Conservation (phyloP, 1,140 invertebrate genomes). For the Lordiphosa mommai region DNA sequence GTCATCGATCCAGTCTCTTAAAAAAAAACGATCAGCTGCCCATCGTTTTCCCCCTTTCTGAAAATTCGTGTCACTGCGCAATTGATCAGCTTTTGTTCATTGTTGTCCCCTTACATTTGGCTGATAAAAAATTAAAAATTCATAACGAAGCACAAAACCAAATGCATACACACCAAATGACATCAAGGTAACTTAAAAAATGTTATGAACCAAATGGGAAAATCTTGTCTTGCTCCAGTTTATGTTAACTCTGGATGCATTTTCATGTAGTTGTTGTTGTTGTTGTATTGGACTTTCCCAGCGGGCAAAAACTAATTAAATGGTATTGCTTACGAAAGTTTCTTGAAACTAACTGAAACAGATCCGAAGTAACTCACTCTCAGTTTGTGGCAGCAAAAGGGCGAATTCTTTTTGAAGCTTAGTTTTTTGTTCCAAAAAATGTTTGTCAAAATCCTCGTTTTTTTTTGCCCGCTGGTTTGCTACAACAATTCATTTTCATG, state of each 20-base stretch:
- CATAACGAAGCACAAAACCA: conserved; percentile 42
- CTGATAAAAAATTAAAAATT: conserved; percentile 25
- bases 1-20: too few species aligned
- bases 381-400: too few species aligned
- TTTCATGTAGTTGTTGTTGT: conserved; percentile 14
- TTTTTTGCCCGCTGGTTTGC: background rate
- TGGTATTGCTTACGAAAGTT: too few species aligned
- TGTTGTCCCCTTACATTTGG: conserved; percentile 10
- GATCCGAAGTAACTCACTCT: too few species aligned
- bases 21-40: too few species aligned
- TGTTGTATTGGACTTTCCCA: conserved; percentile 28
- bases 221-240: conserved; percentile 13
- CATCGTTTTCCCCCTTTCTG: too few species aligned
- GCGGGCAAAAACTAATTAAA: too few species aligned
- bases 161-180: conserved; percentile 61
- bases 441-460: too few species aligned
- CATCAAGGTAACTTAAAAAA: conserved; percentile 48
- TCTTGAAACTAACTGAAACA: too few species aligned
- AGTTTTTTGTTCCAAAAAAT: too few species aligned
- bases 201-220: conserved; percentile 8
- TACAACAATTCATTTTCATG: conserved; percentile 25
- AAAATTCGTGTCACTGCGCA: background rate
- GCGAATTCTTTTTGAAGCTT: too few species aligned
- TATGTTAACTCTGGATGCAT: conserved; percentile 28
- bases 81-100: background rate